A percentile compares a stretch with the other conserved stretches of the same genome.
These are phyloP conservation scores for Chanos chanos DNA, from an alignment of 2,797 vertebrate species.

Conservation along the genomic window DNA sequence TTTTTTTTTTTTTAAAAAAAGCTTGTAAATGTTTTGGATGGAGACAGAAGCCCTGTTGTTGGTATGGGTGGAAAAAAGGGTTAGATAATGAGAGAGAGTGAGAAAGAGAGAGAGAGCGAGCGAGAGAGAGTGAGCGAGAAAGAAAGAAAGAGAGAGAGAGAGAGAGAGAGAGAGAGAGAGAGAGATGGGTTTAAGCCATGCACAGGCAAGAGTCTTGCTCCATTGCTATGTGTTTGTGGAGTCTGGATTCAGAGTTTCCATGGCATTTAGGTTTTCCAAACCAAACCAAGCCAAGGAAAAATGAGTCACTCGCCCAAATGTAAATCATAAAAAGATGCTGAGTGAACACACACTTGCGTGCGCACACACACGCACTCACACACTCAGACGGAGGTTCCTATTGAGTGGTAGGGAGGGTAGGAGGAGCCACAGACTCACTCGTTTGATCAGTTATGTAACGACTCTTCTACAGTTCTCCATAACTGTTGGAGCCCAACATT, in stretches of 20 bases:
- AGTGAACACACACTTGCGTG: constrained; percentile 1
- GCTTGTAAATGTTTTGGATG: constrained; percentile 29
- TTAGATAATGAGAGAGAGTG: constrained; percentile 49
- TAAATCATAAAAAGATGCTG: constrained; percentile 63
- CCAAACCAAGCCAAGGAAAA: constrained; percentile 45
- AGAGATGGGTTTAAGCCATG: too few species aligned
- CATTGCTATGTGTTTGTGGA: constrained; percentile 20
- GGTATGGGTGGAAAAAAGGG: constrained; percentile 34
- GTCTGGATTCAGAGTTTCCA: constrained; percentile 64
- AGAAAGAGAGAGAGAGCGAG: too few species aligned
- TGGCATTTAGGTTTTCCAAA: constrained; percentile 39
- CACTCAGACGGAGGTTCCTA: background rate
- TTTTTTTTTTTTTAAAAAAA: too few species aligned
- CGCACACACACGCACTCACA: background rate
- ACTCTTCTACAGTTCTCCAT: constrained; percentile 16
- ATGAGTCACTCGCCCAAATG: constrained; percentile 60
- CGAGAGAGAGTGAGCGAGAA: too few species aligned
- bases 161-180: too few species aligned
- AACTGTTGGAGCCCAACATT: constrained; percentile 11
- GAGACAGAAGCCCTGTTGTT: constrained; percentile 35
- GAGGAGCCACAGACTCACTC: constrained; percentile 34
- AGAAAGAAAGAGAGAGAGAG: too few species aligned
- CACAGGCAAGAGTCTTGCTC: too few species aligned
- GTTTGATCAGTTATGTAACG: constrained; percentile 35
- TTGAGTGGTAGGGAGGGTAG: constrained; percentile 31